Evolutionary conservation across 2,888 invertebrate genomes (phyloP).

Genomic region (Mayetiola destructor): DNA sequence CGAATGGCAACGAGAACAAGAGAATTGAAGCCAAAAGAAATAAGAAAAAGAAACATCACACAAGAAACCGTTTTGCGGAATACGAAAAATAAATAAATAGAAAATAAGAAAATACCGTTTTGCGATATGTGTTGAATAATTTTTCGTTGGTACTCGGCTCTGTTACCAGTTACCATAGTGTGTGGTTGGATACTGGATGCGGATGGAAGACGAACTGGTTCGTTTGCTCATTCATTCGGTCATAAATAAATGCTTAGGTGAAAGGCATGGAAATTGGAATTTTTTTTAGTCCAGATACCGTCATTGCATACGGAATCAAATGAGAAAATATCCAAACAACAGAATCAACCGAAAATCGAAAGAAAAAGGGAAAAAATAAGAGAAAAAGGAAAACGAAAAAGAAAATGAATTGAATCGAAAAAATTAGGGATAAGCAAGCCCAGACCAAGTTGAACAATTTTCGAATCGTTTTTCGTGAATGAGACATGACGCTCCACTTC

Average conservation of each 20-base stretch:
- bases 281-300: conserved; percentile 11
- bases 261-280: conserved; percentile 16
- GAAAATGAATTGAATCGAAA: too few relatives aligned
- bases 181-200: background rate
- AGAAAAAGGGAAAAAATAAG: too few relatives aligned
- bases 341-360: too few relatives aligned
- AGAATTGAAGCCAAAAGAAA: background rate
- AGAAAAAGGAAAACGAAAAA: too few relatives aligned
- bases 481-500: too few relatives aligned
- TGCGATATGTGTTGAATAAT: conserved; percentile 10
- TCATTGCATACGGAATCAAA: conserved; percentile 11
- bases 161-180: background rate
- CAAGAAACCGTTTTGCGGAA: too few relatives aligned
- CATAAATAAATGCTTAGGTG: conserved; percentile 16
- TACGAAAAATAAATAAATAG: conserved; percentile 9
- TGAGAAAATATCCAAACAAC: conserved; percentile 12
- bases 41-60: background rate
- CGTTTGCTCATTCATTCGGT: conserved; percentile 14
- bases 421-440: conserved; percentile 10
- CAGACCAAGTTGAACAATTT: background rate
- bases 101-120: conserved; percentile 10
- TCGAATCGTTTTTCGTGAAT: background rate
- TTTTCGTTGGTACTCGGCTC: too few relatives aligned
- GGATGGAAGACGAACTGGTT: conserved; percentile 13
- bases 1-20: too few relatives aligned